phyloP scores from a whole-genome alignment of 1,140 invertebrate genomes.

The Stratiolaelaps scimitus region DNA sequence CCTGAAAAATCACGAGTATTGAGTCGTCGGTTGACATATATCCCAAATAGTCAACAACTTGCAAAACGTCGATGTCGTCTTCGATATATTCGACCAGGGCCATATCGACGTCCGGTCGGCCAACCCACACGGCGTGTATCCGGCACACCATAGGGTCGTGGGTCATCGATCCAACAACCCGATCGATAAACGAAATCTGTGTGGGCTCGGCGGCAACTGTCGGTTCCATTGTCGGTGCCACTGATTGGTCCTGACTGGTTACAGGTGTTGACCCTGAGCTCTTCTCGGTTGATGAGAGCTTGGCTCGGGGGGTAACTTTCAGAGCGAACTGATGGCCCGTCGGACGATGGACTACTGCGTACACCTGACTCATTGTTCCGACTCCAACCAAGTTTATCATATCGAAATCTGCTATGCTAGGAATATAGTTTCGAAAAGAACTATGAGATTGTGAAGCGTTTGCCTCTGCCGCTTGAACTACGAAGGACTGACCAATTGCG shows the following conservation, averaged over 20 bases:
- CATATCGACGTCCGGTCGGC: background rate
- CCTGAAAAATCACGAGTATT: background rate
- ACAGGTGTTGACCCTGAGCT: too few relatives aligned
- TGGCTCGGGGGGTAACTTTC: background rate
- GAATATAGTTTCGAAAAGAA: constrained; percentile 12
- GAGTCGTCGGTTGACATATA: background rate
- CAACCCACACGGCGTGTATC: background rate
- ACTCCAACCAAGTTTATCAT: background rate
- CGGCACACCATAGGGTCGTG: constrained; percentile 6
- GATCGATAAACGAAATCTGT: background rate
- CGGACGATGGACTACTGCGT: background rate
- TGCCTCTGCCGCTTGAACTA: background rate
- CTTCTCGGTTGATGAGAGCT: background rate
- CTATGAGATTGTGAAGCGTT: background rate
- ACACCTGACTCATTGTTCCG: constrained; percentile 2
- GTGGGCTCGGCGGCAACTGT: too few relatives aligned
- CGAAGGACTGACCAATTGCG: background rate
- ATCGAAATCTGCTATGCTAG: background rate
- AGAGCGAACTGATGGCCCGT: constrained; percentile 11
- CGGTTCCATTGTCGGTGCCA: too few relatives aligned
- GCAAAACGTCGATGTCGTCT: background rate
- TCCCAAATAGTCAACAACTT: constrained; percentile 4
- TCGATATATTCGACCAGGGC: background rate
- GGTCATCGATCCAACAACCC: constrained; percentile 1
- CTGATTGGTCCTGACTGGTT: too few relatives aligned